These are phyloP conservation scores for Oreocharis arfaki DNA, from an alignment of 2,113 vertebrate species.

Conservation along the genomic window DNA sequence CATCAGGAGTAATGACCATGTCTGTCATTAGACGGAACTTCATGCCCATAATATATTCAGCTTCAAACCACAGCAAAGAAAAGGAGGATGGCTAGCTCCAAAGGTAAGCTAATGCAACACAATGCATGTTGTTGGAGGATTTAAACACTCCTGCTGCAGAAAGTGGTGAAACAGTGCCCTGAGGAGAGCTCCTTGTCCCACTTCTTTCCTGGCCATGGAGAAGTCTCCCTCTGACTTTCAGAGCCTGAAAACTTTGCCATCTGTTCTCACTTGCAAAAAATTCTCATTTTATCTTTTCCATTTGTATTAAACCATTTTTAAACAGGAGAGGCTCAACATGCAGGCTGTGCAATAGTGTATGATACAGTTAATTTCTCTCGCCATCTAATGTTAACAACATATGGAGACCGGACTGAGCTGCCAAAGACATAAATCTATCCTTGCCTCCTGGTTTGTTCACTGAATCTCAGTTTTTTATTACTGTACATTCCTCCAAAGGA, in stretches of 20 bases:
- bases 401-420: conserved; percentile 8
- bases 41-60: background rate
- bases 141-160: background rate
- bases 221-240: background rate
- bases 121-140: background rate
- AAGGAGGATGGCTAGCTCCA: background rate
- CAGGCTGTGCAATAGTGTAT: background rate
- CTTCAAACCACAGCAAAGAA: background rate
- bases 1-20: background rate
- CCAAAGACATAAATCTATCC: conserved; percentile 43
- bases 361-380: conserved; percentile 31
- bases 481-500: background rate
- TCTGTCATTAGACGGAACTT: background rate
- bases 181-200: background rate
- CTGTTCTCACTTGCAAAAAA: conserved; percentile 33
- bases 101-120: background rate
- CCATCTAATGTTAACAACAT: conserved; percentile 44
- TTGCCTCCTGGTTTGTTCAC: background rate
- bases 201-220: background rate
- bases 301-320: conserved; percentile 8
- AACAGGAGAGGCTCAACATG: background rate
- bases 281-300: conserved; percentile 5
- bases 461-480: conserved; percentile 22
- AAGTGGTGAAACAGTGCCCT: background rate
- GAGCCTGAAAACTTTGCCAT: conserved; percentile 8